phyloP scores from a whole-genome alignment of 2,888 invertebrate species.

The Sipha maydis region DNA sequence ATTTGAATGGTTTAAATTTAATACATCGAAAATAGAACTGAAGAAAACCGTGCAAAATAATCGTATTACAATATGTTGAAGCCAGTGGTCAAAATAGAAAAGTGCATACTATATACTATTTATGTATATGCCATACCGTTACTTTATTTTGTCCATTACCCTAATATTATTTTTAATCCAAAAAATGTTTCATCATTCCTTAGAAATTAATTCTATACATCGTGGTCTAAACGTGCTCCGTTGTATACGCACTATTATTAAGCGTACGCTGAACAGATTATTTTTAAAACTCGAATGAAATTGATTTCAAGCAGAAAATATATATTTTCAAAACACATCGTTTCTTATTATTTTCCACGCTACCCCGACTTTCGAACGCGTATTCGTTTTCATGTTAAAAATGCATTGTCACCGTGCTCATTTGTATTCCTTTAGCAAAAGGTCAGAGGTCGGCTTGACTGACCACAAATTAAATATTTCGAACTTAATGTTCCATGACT shows the following conservation, averaged over 20 bases:
- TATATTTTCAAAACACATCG: background rate
- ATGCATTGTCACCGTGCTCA: background rate
- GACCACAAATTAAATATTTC: conserved; percentile 35
- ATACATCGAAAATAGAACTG: background rate
- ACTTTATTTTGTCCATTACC: background rate
- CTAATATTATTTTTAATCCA: background rate
- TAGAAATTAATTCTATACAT: background rate
- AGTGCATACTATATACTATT: background rate
- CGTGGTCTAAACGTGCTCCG: background rate
- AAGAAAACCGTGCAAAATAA: background rate
- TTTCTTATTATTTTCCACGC: background rate
- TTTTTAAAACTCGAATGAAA: background rate
- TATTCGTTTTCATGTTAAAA: background rate
- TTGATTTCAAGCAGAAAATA: background rate
- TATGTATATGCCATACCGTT: background rate
- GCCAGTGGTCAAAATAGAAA: background rate
- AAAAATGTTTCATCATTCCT: background rate
- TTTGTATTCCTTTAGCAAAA: conserved; percentile 6
- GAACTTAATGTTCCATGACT: conserved; percentile 19
- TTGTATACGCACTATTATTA: background rate
- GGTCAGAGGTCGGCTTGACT: background rate
- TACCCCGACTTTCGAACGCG: background rate
- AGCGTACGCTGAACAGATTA: background rate
- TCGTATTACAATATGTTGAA: background rate
- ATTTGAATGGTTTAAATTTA: background rate